Evolutionary conservation across 2,888 invertebrate species (phyloP).

Genomic region (Lochmaea capreae): DNA sequence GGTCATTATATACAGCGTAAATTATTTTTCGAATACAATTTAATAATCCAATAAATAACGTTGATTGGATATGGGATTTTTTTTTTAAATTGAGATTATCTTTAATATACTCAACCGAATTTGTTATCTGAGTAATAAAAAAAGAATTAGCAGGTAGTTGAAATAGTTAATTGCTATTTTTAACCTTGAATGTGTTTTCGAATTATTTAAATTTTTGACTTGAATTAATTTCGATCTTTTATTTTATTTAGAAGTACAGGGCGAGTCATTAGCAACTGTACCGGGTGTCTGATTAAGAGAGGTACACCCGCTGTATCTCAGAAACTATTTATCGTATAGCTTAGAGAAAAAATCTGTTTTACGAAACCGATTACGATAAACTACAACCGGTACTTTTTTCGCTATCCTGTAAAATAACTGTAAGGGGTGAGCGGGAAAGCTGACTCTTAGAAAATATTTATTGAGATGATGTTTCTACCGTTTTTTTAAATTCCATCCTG

Average conservation of each 20-base stretch:
- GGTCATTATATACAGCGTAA: too few species aligned
- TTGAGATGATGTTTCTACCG: too few species aligned
- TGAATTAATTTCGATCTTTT: not conserved
- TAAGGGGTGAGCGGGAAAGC: too few species aligned
- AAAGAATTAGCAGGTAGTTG: not conserved
- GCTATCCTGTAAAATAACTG: too few species aligned
- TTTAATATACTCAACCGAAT: not conserved
- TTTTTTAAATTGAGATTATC: not conserved
- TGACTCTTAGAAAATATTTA: too few species aligned
- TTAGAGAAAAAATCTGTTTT: too few species aligned
- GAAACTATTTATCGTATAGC: too few species aligned
- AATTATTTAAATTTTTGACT: not conserved
- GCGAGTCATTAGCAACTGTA: not conserved
- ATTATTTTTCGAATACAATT: not conserved
- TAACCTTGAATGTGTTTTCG: constrained; percentile 1
- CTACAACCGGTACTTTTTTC: too few species aligned
- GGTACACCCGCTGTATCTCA: too few species aligned
- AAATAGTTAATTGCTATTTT: not conserved
- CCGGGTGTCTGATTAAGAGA: too few species aligned
- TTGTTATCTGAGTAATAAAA: not conserved
- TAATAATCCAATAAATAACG: not conserved
- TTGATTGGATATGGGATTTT: not conserved
- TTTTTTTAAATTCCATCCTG: too few species aligned
- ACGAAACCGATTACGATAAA: too few species aligned
- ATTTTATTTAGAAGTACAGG: not conserved